These are phyloP conservation scores for Camponotus vicinus DNA, from an alignment of 1,140 invertebrate species.

Conservation along the genomic window DNA sequence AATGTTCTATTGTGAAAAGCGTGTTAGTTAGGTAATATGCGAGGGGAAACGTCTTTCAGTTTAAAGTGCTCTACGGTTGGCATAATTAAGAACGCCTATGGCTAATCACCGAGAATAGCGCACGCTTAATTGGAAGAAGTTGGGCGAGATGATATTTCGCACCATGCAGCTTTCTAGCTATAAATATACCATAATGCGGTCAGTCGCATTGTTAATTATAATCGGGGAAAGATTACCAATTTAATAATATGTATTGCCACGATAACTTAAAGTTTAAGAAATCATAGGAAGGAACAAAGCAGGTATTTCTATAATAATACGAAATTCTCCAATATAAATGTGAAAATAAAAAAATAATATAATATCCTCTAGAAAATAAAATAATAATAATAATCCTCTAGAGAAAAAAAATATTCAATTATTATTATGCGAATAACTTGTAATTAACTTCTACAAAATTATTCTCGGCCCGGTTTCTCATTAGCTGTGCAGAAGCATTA, in stretches of 20 bases:
- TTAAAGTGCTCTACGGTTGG: background rate
- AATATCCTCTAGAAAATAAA: background rate
- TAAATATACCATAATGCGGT: constrained; percentile 42
- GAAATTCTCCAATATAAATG: too few relatives aligned
- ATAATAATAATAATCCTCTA: background rate
- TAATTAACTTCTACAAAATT: background rate
- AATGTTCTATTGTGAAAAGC: constrained; percentile 37
- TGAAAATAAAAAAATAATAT: background rate
- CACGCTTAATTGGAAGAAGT: constrained; percentile 44
- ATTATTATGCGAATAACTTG: background rate
- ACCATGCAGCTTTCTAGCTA: constrained; percentile 21
- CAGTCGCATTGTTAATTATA: constrained; percentile 43
- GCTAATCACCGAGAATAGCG: constrained; percentile 35
- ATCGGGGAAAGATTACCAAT: background rate
- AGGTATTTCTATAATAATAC: too few relatives aligned
- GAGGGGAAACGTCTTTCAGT: constrained; percentile 2
- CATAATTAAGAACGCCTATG: constrained; percentile 22
- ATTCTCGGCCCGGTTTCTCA: background rate
- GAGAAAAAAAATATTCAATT: background rate
- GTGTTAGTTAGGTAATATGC: constrained; percentile 19
- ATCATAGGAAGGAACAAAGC: background rate
- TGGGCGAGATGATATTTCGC: constrained; percentile 45
- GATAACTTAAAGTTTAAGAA: background rate
- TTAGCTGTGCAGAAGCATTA: background rate
- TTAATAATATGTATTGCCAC: background rate